Percentiles rank a stretch among this genome's conserved stretches.
phyloP scores from a whole-genome alignment of 1,140 invertebrate genomes.

The Pseudomyrmex sp. region DNA sequence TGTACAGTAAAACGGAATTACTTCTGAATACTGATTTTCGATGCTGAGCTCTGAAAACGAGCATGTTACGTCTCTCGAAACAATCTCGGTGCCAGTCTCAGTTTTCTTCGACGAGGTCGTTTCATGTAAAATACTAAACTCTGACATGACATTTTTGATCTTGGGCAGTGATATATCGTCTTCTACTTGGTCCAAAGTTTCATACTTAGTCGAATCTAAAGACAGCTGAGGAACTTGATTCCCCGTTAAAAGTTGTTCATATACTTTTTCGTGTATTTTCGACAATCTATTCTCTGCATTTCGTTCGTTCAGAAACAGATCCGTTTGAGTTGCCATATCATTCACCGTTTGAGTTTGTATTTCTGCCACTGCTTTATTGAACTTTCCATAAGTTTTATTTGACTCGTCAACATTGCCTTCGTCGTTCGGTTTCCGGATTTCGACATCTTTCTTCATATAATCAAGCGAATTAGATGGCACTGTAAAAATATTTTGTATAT shows the following conservation, averaged over 20 bases:
- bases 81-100: slow-evolving; percentile 84
- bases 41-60: slow-evolving; percentile 70
- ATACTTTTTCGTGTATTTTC: slow-evolving; percentile 59
- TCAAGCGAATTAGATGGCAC: slow-evolving; percentile 8
- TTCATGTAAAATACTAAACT: slow-evolving; percentile 83
- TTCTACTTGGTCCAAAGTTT: slow-evolving; percentile 80
- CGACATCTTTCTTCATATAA: slow-evolving; percentile 26
- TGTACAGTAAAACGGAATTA: slow-evolving; percentile 52
- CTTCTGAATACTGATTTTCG: slow-evolving; percentile 82
- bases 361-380: slow-evolving; percentile 70
- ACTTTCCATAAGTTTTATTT: slow-evolving; percentile 33
- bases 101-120: slow-evolving; percentile 85
- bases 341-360: slow-evolving; percentile 84
- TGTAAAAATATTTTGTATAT: slow-evolving; percentile 20
- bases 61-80: slow-evolving; percentile 83
- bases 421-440: slow-evolving; percentile 19
- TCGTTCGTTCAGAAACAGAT: slow-evolving; percentile 70
- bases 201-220: slow-evolving; percentile 77
- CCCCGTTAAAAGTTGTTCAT: slow-evolving; percentile 36
- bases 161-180: slow-evolving; percentile 78
- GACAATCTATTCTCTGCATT: slow-evolving; percentile 67
- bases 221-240: slow-evolving; percentile 74
- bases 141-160: slow-evolving; percentile 83
- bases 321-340: slow-evolving; percentile 84
- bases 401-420: slow-evolving; percentile 4